Evolutionary conservation across 2,888 invertebrate genomes (phyloP).

Genomic region (Nymphalis c-album): DNA sequence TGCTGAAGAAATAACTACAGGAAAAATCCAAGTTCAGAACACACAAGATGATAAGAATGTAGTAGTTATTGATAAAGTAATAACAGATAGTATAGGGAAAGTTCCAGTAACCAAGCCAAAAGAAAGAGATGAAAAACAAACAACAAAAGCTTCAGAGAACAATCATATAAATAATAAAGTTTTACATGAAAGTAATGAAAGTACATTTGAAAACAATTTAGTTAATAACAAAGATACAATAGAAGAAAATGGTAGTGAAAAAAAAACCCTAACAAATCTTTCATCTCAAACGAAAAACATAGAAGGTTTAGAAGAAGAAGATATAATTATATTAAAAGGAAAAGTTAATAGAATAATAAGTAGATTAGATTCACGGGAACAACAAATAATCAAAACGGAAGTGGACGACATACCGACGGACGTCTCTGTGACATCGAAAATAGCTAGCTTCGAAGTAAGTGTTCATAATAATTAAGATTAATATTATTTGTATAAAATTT

Average conservation of each 20-base stretch:
- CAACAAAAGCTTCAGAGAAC: neutral
- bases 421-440: constrained; percentile 61
- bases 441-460: constrained; percentile 72
- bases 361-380: constrained; percentile 44
- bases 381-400: constrained; percentile 38
- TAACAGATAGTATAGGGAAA: neutral
- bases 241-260: neutral
- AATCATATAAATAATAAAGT: neutral
- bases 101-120: neutral
- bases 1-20: neutral
- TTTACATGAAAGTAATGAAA: neutral
- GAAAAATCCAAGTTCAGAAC: neutral
- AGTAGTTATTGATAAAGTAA: neutral
- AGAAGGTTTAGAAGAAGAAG: constrained; percentile 39
- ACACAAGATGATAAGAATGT: neutral
- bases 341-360: constrained; percentile 58
- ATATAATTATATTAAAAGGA: constrained; percentile 52
- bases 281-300: constrained; percentile 24
- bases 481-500: no score
- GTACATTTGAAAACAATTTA: neutral
- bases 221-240: neutral
- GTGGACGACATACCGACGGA: constrained; percentile 51
- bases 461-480: neutral
- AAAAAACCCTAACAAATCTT: constrained; percentile 10
- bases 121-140: neutral